phyloP scores from a whole-genome alignment of 2,797 vertebrate species.

The Yasuhikotakia modesta region DNA sequence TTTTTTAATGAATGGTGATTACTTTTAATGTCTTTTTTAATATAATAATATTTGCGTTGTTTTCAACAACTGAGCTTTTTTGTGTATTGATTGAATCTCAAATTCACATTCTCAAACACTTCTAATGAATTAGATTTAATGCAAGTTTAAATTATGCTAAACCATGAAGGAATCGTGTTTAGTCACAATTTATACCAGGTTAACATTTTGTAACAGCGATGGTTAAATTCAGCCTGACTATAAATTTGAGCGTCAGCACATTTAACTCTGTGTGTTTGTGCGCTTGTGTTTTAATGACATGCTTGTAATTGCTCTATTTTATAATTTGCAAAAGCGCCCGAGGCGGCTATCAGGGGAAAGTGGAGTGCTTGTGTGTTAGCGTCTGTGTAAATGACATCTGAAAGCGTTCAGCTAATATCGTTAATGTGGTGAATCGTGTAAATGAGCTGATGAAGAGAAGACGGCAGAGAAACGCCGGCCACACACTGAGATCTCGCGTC shows the following conservation, averaged over 20 bases:
- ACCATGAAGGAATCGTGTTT: not conserved
- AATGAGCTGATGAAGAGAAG: constrained; percentile 34
- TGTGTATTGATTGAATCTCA: too few relatives aligned
- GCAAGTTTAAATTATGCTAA: not conserved
- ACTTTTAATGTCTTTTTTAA: too few relatives aligned
- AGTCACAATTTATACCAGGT: not conserved
- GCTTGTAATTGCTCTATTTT: constrained; percentile 43
- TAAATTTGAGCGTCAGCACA: constrained; percentile 31
- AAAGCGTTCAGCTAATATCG: constrained; percentile 39
- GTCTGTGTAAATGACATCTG: constrained; percentile 58
- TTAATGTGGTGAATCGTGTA: constrained; percentile 44
- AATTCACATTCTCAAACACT: not conserved
- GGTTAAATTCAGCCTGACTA: not conserved
- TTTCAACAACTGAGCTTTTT: not conserved
- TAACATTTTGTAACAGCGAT: not conserved
- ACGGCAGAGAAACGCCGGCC: constrained; percentile 32
- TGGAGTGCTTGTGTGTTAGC: too few relatives aligned
- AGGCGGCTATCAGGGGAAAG: constrained; percentile 43
- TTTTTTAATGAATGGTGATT: too few relatives aligned
- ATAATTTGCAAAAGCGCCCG: constrained; percentile 37
- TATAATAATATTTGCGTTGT: too few relatives aligned
- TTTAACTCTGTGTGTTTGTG: not conserved
- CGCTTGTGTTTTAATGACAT: constrained; percentile 33
- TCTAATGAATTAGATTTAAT: not conserved
- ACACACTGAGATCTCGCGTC: too few relatives aligned